Base-by-base conservation (phyloP, 2,888 invertebrate species). In the Caenorhabditis plicata region DNA sequence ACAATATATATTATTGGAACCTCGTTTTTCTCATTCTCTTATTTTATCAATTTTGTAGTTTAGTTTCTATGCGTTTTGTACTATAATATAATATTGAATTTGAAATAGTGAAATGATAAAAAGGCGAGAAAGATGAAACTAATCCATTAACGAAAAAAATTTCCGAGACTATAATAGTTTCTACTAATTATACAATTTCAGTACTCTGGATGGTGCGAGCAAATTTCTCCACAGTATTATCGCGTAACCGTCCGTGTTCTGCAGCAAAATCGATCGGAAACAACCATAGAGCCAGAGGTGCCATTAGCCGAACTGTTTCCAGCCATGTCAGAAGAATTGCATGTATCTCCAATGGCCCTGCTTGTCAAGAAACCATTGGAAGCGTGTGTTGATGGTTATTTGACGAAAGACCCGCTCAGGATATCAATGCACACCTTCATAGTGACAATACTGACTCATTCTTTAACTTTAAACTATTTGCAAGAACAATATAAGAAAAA, bases 141-240 rank as follows among this genome's bases (percentile, higher is more conserved):
- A n/a, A n/a, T n/a, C n/a, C n/a, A n/a, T n/a, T n/a, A n/a, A n/a
- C n/a, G n/a, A n/a, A n/a, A n/a, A n/a, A n/a, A n/a, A n/a, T n/a
- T n/a, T n/a, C n/a, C n/a, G n/a, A n/a, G n/a, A n/a, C n/a, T n/a
- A n/a, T n/a, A n/a, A n/a, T n/a, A n/a, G n/a, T n/a, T n/a, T n/a
- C 8, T 5, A 22, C 13, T 38, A 23, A 4, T 9, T 19, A 8
- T 3, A 15, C 20, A 20, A 20, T 58, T 74, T 29, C 56, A 80
- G 79, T 80, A 80, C 51, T 73, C 80, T 23, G 80, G 80, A 25
- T 80, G 80, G 80, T 77, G 78, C 41, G 76, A 76, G 36, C 75
- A 77, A 45, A 68, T 75, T 9, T 67, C 74, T 0, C 58, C 62
- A 11, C 64, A 64, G 9, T 80, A 80, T 38, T 49, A 72, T 15